Percentiles rank a stretch among this genome's conserved stretches.
Conservation (phyloP, 1,140 invertebrate species). For the Trachymyrmex septentrionalis region DNA sequence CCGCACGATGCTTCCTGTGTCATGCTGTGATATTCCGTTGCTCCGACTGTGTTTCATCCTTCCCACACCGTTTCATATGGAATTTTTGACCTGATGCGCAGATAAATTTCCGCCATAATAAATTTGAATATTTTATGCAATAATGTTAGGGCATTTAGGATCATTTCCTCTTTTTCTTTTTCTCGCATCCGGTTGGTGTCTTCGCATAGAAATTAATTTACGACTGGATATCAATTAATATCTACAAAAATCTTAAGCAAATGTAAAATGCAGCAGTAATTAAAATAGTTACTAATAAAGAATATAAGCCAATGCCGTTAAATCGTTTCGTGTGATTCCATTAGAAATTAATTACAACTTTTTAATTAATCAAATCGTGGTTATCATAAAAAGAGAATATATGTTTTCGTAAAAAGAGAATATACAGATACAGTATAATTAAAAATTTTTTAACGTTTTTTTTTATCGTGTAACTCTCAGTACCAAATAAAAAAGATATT, state of each 20-base stretch:
- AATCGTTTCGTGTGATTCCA: neutral
- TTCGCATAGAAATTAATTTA: neutral
- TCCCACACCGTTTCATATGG: neutral
- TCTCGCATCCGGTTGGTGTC: neutral
- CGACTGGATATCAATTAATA: neutral
- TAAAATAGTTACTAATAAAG: neutral
- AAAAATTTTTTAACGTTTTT: neutral
- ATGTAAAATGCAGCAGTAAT: neutral
- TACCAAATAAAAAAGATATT: neutral
- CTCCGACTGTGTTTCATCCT: conserved; percentile 51
- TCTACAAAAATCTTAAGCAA: neutral
- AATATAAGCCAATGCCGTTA: neutral
- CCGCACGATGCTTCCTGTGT: conserved; percentile 74
- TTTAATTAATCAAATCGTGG: conserved; percentile 3
- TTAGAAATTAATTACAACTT: neutral
- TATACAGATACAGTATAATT: neutral
- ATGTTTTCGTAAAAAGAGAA: neutral
- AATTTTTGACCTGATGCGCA: conserved; percentile 1
- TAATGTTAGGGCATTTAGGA: neutral
- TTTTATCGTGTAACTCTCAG: neutral
- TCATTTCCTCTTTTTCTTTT: neutral
- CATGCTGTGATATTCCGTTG: conserved; percentile 43
- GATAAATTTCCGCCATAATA: conserved; percentile 28
- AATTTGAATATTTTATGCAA: neutral
- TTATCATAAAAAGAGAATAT: neutral